These are phyloP conservation scores for Perizoma flavofasciatum DNA, from an alignment of 2,888 invertebrate genomes.

Conservation along the genomic window DNA sequence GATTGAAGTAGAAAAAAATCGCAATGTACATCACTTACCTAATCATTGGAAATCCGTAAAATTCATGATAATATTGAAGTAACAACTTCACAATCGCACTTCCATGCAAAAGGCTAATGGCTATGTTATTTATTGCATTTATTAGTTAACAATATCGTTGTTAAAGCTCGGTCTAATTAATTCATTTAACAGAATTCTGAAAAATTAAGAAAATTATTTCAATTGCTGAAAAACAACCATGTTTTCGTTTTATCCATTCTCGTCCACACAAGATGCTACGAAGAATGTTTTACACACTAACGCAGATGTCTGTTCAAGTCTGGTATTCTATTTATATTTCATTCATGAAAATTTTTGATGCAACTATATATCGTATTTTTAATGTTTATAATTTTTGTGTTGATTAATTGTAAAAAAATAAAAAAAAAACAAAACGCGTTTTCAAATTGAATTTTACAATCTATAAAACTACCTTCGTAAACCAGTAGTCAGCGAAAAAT, in stretches of 20 bases:
- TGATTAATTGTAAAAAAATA: too few species aligned
- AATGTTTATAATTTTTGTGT: too few species aligned
- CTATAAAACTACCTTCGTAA: too few species aligned
- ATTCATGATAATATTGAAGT: conserved; percentile 76
- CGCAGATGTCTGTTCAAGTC: neutral
- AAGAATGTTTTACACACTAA: conserved; percentile 9
- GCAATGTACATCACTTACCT: conserved; percentile 64
- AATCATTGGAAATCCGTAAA: conserved; percentile 67
- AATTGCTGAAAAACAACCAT: conserved; percentile 81
- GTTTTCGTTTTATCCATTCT: conserved; percentile 73
- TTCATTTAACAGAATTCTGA: conserved; percentile 46
- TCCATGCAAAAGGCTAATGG: conserved; percentile 66
- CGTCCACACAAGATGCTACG: conserved; percentile 42
- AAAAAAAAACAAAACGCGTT: too few species aligned
- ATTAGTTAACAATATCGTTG: conserved; percentile 49
- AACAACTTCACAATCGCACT: conserved; percentile 65
- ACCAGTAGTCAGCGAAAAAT: too few species aligned
- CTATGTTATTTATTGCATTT: conserved; percentile 67
- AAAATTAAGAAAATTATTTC: conserved; percentile 52
- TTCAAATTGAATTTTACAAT: too few species aligned
- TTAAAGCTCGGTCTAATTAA: conserved; percentile 47
- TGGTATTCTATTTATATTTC: too few species aligned
- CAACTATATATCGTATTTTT: too few species aligned
- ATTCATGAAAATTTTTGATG: too few species aligned
- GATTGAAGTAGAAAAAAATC: conserved; percentile 21